phyloP scores from a whole-genome alignment of 2,113 vertebrate species.

The Lota lota region DNA sequence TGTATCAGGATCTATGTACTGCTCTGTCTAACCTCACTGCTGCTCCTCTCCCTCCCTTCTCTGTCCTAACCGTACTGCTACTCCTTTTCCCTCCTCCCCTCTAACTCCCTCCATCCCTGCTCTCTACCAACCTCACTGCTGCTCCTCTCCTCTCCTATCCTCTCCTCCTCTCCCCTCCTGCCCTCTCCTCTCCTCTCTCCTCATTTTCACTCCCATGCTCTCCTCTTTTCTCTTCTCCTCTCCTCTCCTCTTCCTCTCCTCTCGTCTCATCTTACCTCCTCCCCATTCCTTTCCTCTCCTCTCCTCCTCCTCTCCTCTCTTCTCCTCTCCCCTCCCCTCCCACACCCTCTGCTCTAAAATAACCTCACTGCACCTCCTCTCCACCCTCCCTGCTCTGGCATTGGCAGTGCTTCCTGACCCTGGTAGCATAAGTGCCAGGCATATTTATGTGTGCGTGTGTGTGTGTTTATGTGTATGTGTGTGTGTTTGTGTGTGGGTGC shows the following conservation, averaged over 20 bases:
- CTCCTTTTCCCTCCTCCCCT: not conserved
- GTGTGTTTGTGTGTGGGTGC: too few relatives aligned
- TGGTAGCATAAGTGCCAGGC: slow-evolving; percentile 18
- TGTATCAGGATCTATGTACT: not conserved
- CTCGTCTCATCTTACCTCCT: not conserved
- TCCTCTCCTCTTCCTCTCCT: too few relatives aligned
- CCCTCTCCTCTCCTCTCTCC: too few relatives aligned
- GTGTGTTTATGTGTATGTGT: slow-evolving; percentile 2
- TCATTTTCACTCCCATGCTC: not conserved
- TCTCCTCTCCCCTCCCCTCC: not conserved
- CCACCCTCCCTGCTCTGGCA: not conserved
- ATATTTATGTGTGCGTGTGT: slow-evolving; percentile 4
- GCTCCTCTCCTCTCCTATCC: not conserved
- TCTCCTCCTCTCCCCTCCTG: not conserved
- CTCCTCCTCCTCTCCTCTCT: too few relatives aligned
- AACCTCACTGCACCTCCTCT: not conserved
- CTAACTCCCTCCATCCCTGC: not conserved
- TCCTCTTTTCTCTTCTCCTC: too few relatives aligned
- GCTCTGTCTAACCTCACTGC: too few relatives aligned
- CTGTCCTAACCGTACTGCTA: too few relatives aligned
- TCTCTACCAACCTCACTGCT: too few relatives aligned
- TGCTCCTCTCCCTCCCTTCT: not conserved
- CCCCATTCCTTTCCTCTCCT: too few relatives aligned
- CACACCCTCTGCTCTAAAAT: not conserved
- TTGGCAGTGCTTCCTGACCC: slow-evolving; percentile 12